Base-by-base conservation (phyloP, 2,113 vertebrate species). In the Macrotis lagotis region DNA sequence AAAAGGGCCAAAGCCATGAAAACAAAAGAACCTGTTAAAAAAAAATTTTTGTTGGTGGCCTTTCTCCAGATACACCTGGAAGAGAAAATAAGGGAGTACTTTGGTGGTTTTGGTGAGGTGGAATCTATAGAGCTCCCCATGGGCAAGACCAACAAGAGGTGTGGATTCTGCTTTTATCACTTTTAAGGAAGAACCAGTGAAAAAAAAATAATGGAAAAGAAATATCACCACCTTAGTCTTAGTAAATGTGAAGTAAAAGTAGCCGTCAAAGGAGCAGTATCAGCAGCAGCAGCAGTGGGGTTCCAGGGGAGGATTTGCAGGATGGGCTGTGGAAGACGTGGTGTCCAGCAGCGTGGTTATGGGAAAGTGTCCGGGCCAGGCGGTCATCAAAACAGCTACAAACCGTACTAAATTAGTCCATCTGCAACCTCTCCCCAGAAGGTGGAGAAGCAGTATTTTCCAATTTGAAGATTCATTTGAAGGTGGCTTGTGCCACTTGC, bases 1-100 rank as follows among this genome's bases (percentile, higher is more conserved):
- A 99, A 99, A 98, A 99, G 99, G 98, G 99, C 99, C 97, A 99
- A 99, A 98, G 99, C 99, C 95, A 99, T 99, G 99, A 99, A 99
- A 98, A 99, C 99, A 97, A 99, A 99, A 98, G 99, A 99, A 96
- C 99, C 99, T 0, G 99, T 99, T 90, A 99, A 99, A 98, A 99
- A n/a, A n/a, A 99, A 98, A 99, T 99, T 97, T 99, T 99, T 98
- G 99, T 99, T 83, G 99, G 99, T 37, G 99, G 99, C 49, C 99
- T 99, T 97, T 99, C 99, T 98, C 99, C 99, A 96, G 99, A 99
- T 98, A 99, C 99, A 11, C 99, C 99, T 12, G 99, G n/a, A 99
- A 95, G 99, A 99, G 96, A 99, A 99, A 98, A 99, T 99, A 98
- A 98, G 99, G 97, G 99, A 99, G 97, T 99, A 99, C 97, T 99